Evolutionary conservation across 2,888 invertebrate species (phyloP).

Genomic region (Stictocephala bisonia): DNA sequence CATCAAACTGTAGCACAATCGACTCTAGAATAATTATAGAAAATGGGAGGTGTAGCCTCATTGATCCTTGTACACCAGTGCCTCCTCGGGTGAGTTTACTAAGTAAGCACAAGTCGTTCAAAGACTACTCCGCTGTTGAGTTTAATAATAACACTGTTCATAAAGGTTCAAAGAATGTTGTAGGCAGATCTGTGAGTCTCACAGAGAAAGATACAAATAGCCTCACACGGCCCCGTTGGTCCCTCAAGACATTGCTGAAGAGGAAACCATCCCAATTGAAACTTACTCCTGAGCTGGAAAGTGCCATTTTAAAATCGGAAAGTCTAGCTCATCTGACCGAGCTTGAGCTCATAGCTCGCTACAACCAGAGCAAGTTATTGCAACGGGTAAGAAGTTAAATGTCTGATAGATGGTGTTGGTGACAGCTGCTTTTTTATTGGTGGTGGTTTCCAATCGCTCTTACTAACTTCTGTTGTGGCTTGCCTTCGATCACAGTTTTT

Average conservation of each 20-base stretch:
- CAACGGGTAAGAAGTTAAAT: slow-evolving; percentile 66
- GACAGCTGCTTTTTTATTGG: slow-evolving; percentile 25
- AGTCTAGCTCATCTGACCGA: slow-evolving; percentile 68
- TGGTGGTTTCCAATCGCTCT: slow-evolving; percentile 28
- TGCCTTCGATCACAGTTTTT: not conserved
- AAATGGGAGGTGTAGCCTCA: not conserved
- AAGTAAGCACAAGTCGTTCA: slow-evolving; percentile 30
- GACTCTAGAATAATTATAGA: slow-evolving; percentile 18
- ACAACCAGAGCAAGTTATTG: slow-evolving; percentile 66
- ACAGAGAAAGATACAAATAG: slow-evolving; percentile 24
- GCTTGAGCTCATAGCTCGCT: slow-evolving; percentile 67
- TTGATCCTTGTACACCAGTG: not conserved
- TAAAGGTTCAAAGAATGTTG: slow-evolving; percentile 13
- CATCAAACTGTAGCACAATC: not conserved
- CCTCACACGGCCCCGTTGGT: slow-evolving; percentile 17
- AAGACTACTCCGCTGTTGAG: slow-evolving; percentile 29
- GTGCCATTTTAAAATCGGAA: slow-evolving; percentile 67
- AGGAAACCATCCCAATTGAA: slow-evolving; percentile 57
- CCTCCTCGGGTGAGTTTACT: not conserved
- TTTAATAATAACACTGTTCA: slow-evolving; percentile 36
- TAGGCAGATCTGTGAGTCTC: slow-evolving; percentile 26
- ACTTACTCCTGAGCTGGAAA: slow-evolving; percentile 66
- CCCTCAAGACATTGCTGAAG: slow-evolving; percentile 40
- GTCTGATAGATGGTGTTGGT: slow-evolving; percentile 17
- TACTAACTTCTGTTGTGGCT: slow-evolving; percentile 19